phyloP scores from a whole-genome alignment of 2,888 invertebrate species.

The Bruchidius siliquastri region DNA sequence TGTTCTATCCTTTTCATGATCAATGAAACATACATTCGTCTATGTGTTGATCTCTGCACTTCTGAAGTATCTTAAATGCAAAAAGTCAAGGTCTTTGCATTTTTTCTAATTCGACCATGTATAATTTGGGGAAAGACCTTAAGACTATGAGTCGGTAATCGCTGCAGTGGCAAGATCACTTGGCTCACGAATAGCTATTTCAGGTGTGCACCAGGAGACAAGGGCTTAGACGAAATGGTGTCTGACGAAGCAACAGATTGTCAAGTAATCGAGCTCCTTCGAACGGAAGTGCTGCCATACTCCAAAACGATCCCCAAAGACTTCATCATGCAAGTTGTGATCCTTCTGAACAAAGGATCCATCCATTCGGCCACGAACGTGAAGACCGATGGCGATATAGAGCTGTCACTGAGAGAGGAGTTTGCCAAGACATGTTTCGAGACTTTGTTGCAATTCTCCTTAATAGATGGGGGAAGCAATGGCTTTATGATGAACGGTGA shows the following conservation, averaged over 20 bases:
- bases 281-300: slow-evolving; percentile 78
- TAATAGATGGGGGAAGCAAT: slow-evolving; percentile 65
- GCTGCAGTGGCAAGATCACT: too few relatives aligned
- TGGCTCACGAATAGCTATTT: slow-evolving; percentile 19
- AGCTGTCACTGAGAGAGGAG: slow-evolving; percentile 82
- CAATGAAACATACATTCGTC: too few relatives aligned
- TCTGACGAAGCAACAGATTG: slow-evolving; percentile 77
- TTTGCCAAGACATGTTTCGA: slow-evolving; percentile 96
- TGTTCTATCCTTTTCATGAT: too few relatives aligned
- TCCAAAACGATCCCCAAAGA: slow-evolving; percentile 73
- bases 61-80: too few relatives aligned
- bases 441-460: slow-evolving; percentile 89
- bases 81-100: too few relatives aligned
- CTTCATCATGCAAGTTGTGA: slow-evolving; percentile 77
- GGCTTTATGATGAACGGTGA: slow-evolving; percentile 40
- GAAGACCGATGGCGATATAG: slow-evolving; percentile 71
- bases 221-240: slow-evolving; percentile 57
- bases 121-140: too few relatives aligned
- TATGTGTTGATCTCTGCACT: too few relatives aligned
- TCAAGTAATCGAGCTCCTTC: slow-evolving; percentile 73
- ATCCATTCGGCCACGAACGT: slow-evolving; percentile 70
- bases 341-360: slow-evolving; percentile 79
- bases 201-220: slow-evolving; percentile 53
- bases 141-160: too few relatives aligned
- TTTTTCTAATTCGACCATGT: too few relatives aligned